Conservation (phyloP, 2,888 invertebrate species). For the Chymomyza amoena region DNA sequence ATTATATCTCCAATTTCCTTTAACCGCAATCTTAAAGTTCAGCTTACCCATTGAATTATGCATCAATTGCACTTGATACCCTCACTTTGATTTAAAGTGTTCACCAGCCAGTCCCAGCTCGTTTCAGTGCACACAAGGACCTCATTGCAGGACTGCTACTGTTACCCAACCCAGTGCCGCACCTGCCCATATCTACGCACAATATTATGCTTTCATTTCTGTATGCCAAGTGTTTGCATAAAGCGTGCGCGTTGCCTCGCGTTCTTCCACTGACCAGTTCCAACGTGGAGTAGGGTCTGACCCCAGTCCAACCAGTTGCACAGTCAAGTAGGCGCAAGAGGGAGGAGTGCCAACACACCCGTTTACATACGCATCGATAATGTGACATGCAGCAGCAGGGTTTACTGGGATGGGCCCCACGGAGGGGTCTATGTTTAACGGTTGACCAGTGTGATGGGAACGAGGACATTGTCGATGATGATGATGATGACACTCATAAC, state of each 20-base stretch:
- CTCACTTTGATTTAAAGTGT: background rate
- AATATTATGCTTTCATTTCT: conserved; percentile 72
- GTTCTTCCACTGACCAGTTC: conserved; percentile 28
- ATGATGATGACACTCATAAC: conserved; percentile 70
- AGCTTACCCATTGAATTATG: background rate
- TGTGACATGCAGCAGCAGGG: conserved; percentile 26
- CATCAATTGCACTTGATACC: background rate
- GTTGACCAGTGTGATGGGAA: conserved; percentile 6
- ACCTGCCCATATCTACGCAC: conserved; percentile 17
- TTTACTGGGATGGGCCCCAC: background rate
- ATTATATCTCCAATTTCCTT: too few relatives aligned
- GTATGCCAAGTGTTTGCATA: conserved; percentile 66
- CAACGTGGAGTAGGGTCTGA: conserved; percentile 8
- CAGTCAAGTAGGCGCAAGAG: background rate
- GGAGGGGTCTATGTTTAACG: conserved; percentile 46
- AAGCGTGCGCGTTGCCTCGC: conserved; percentile 47
- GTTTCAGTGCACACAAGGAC: background rate
- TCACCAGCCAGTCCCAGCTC: background rate
- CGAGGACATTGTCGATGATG: conserved; percentile 30
- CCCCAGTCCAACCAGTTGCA: background rate
- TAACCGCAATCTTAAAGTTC: background rate
- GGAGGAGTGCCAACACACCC: conserved; percentile 4
- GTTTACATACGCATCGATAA: conserved; percentile 53
- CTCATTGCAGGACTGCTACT: too few relatives aligned
- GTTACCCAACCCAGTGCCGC: too few relatives aligned